Evolutionary conservation across 2,797 vertebrate species (phyloP), one percentile per base, ranked within the genome.

Genomic region (Melanotaenia parkinsoni): DNA sequence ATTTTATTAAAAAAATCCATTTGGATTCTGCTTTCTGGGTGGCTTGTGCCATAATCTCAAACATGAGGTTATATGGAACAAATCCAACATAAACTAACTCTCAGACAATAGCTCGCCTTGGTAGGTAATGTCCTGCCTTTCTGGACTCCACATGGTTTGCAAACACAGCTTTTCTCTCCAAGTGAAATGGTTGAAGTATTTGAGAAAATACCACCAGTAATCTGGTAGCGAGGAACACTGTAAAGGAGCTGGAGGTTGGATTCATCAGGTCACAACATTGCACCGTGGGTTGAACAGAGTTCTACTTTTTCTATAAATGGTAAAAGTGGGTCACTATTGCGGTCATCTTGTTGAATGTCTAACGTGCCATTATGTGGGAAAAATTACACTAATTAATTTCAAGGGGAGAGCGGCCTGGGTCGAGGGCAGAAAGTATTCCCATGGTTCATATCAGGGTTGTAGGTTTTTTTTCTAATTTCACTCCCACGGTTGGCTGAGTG

Each of bases 21-120:
- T 63, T 83, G 87, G 85, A 89, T 88, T 26, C 65, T 62, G 82
- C 91, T 88, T 77, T 90, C 85, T 94, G 93, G 93, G 93, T 92
- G 92, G 92, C 73, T 91, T 81, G 79, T 76, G 76, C 77, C 67
- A 54, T 91, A 90, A 93, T 92, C 91, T 90, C 84, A 51, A 88
- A 87, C 91, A 91, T 92, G 92, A 92, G 91, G 89, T 76, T 90
- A 90, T 85, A 86, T 94, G 94, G 93, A 91, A 64, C 14, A 1
- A 2, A 43, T 87, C 92, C 93, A 92, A 91, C 70, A 86, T 72
- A 93, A 92, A 93, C 89, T 75, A 20, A 28, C 81, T 77, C 78
- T 84, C 82, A 90, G 88, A 92, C 90, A 89, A 88, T 74, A 67
- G 80, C 82, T 72, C 67, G 65, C 85, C 82, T 80, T 24, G 78